Evolutionary conservation across 1,140 invertebrate genomes (phyloP).

Genomic region (Plectrocnemia conspersa): DNA sequence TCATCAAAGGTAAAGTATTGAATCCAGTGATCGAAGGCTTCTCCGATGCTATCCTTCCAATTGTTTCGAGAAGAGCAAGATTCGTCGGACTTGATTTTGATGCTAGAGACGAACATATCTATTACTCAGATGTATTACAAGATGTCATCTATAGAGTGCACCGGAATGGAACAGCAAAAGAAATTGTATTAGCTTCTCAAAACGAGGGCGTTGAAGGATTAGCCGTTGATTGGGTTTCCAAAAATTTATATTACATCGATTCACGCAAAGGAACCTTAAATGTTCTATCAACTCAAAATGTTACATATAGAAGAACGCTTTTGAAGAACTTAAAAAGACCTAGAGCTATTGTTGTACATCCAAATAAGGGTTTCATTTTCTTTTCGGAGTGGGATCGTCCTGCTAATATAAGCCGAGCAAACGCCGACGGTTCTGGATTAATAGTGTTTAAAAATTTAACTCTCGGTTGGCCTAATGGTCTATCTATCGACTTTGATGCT

Average conservation of each 20-base stretch:
- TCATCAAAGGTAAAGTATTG: constrained; percentile 91
- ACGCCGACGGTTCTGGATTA: constrained; percentile 81
- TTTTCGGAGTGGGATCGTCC: constrained; percentile 96
- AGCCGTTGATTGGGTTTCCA: constrained; percentile 94
- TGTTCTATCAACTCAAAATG: constrained; percentile 82
- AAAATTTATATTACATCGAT: constrained; percentile 97
- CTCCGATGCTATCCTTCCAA: constrained; percentile 88
- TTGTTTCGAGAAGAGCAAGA: constrained; percentile 83
- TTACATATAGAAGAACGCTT: constrained; percentile 77
- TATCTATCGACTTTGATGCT: constrained; percentile 84
- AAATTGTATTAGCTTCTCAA: constrained; percentile 91
- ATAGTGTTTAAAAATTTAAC: constrained; percentile 89
- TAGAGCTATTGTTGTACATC: constrained; percentile 92
- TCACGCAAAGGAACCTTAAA: constrained; percentile 93
- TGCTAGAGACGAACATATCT: constrained; percentile 85
- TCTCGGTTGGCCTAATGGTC: constrained; percentile 92
- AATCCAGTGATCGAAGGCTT: constrained; percentile 86
- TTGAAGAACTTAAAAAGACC: constrained; percentile 87
- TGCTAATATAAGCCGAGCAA: constrained; percentile 88
- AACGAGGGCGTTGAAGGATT: constrained; percentile 97
- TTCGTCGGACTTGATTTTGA: constrained; percentile 98
- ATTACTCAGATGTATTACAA: constrained; percentile 95
- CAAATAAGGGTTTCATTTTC: constrained; percentile 89
- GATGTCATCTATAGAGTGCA: constrained; percentile 93
- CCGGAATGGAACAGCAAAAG: constrained; percentile 79